A percentile compares a stretch with the other conserved stretches of the same genome.
Conservation (phyloP, 2,888 invertebrate species). For the Andrena praecox region DNA sequence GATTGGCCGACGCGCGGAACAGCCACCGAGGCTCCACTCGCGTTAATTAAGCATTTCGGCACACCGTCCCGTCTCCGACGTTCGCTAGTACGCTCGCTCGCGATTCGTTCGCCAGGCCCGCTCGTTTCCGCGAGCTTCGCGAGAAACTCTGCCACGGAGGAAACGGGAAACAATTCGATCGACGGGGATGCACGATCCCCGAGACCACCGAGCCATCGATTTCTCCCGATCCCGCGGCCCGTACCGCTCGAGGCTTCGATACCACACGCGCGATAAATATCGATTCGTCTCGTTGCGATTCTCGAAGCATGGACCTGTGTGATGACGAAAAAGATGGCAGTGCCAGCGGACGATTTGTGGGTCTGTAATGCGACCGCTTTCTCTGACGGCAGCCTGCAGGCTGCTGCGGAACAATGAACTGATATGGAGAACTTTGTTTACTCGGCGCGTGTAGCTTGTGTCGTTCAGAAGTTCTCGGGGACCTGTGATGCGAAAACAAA, state of each 20-base stretch:
- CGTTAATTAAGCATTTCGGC: constrained; percentile 78
- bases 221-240: neutral
- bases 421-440: constrained; percentile 24
- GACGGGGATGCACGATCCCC: neutral
- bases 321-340: neutral
- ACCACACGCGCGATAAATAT: neutral
- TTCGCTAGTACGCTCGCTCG: constrained; percentile 60
- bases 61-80: constrained; percentile 63
- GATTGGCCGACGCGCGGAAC: constrained; percentile 69
- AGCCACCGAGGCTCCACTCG: constrained; percentile 68
- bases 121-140: constrained; percentile 33
- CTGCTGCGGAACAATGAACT: constrained; percentile 7
- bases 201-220: neutral
- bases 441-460: neutral
- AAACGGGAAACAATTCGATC: neutral
- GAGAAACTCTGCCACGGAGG: constrained; percentile 9
- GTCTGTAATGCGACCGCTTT: constrained; percentile 25
- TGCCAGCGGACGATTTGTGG: neutral
- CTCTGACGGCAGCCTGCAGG: neutral
- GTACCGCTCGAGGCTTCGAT: neutral
- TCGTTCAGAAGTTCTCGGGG: neutral
- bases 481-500: neutral
- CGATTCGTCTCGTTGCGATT: constrained; percentile 3
- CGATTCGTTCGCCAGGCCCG: constrained; percentile 63
- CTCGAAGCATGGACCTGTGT: neutral